Conservation (phyloP, 1,140 invertebrate genomes). For the Procambarus clarkii region DNA sequence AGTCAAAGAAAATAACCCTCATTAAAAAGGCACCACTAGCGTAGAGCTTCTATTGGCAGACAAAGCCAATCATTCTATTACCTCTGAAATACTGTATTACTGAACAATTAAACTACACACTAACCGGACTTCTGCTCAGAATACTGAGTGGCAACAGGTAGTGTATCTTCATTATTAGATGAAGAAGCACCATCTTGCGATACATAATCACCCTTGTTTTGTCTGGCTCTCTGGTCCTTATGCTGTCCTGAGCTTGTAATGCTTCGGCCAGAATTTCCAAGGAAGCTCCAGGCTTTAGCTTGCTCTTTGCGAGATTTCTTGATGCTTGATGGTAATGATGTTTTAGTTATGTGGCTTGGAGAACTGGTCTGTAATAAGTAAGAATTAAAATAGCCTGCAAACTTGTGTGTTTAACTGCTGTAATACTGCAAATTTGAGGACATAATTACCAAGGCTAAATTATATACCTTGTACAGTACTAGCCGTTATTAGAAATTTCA, state of each 20-base stretch:
- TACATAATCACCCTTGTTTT: too few relatives aligned
- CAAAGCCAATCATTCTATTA: too few relatives aligned
- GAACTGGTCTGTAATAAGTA: neutral
- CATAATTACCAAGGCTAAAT: too few relatives aligned
- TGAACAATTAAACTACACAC: neutral
- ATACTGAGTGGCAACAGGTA: neutral
- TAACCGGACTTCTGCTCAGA: neutral
- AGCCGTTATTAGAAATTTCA: too few relatives aligned
- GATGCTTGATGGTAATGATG: constrained; percentile 3
- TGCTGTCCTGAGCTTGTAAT: neutral
- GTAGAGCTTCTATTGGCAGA: too few relatives aligned
- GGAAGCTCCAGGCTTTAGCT: constrained; percentile 29
- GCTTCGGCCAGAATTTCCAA: neutral
- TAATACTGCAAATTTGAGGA: too few relatives aligned
- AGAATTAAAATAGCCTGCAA: too few relatives aligned
- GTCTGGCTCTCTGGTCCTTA: neutral
- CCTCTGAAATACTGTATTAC: too few relatives aligned
- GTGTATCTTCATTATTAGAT: neutral
- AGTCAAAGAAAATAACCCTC: too few relatives aligned
- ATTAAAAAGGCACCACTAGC: too few relatives aligned
- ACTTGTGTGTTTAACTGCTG: too few relatives aligned
- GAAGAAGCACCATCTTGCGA: neutral
- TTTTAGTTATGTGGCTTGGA: neutral
- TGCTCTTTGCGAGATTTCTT: constrained; percentile 34
- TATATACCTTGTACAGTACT: too few relatives aligned